These are phyloP conservation scores for Muscicapa adusta DNA, from an alignment of 2,113 vertebrate species.

Conservation along the genomic window DNA sequence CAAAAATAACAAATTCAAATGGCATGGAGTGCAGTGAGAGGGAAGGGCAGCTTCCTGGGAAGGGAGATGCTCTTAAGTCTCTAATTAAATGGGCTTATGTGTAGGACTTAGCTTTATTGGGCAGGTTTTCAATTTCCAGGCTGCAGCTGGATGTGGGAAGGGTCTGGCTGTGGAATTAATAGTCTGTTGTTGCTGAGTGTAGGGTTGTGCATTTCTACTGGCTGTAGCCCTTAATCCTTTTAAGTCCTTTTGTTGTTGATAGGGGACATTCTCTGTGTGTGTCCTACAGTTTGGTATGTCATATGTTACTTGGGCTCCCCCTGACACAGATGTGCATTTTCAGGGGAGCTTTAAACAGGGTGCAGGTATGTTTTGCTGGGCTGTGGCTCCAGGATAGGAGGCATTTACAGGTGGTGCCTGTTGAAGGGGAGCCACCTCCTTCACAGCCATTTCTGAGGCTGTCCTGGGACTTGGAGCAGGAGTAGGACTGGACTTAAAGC, in stretches of 20 bases:
- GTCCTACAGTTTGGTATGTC: accelerated
- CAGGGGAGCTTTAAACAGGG: neutral
- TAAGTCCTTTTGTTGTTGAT: neutral
- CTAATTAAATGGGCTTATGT: neutral
- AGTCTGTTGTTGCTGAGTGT: neutral
- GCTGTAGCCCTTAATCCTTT: neutral
- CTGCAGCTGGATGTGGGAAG: neutral
- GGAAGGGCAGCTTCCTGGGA: neutral
- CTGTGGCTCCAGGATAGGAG: neutral
- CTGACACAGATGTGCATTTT: neutral
- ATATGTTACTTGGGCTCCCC: neutral
- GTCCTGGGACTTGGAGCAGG: neutral
- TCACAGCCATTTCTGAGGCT: neutral
- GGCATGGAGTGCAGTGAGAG: neutral
- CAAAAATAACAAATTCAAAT: neutral
- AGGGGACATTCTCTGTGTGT: neutral
- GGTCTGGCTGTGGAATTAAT: neutral
- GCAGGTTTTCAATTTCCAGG: neutral
- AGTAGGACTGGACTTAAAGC: neutral
- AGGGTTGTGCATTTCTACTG: neutral
- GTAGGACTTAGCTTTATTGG: neutral
- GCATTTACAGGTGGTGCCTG: neutral
- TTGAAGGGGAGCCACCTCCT: neutral
- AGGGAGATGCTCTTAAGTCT: neutral
- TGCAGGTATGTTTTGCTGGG: neutral